These are phyloP conservation scores for Palythoa grandis DNA, from an alignment of 92 coral and sea anemone genomes.

Conservation along the genomic window DNA sequence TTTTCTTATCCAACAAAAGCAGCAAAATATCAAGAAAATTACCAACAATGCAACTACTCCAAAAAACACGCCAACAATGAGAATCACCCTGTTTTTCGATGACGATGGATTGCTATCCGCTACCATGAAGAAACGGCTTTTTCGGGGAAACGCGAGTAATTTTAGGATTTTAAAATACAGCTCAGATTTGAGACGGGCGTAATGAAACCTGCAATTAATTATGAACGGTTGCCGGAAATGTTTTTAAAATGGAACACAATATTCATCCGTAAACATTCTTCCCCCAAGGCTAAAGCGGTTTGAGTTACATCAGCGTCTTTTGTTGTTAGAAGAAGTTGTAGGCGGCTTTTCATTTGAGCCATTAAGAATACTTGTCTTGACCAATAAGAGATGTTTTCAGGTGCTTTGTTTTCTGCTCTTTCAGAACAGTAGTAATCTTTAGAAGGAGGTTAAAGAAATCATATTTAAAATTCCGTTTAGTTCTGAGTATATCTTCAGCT, in stretches of 20 bases:
- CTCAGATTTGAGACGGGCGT: neutral
- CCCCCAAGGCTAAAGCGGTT: neutral
- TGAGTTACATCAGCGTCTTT: conserved; percentile 1
- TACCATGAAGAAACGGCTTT: conserved; percentile 45
- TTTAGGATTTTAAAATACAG: neutral
- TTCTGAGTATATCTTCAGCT: neutral
- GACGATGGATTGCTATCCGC: conserved; percentile 16
- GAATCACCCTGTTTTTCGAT: conserved; percentile 53
- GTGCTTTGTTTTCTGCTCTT: conserved; percentile 5
- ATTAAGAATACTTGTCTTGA: conserved; percentile 11
- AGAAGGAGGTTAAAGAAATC: neutral
- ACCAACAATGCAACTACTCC: conserved; percentile 72
- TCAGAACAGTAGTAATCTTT: neutral
- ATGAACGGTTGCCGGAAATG: neutral
- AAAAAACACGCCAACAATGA: conserved; percentile 84
- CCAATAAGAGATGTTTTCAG: conserved; percentile 14
- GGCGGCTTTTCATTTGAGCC: neutral
- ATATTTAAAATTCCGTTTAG: neutral
- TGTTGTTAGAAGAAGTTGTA: neutral
- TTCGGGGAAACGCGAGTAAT: conserved; percentile 16
- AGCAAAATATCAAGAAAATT: conserved; percentile 63
- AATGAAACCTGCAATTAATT: neutral
- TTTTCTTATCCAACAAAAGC: conserved; percentile 81
- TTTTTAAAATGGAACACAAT: conserved; percentile 15
- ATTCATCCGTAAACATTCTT: conserved; percentile 4